Percentiles rank a stretch among this genome's conserved stretches.
Evolutionary conservation across 2,888 invertebrate genomes (phyloP).

Genomic region (Hermaeophaga mercurialis): DNA sequence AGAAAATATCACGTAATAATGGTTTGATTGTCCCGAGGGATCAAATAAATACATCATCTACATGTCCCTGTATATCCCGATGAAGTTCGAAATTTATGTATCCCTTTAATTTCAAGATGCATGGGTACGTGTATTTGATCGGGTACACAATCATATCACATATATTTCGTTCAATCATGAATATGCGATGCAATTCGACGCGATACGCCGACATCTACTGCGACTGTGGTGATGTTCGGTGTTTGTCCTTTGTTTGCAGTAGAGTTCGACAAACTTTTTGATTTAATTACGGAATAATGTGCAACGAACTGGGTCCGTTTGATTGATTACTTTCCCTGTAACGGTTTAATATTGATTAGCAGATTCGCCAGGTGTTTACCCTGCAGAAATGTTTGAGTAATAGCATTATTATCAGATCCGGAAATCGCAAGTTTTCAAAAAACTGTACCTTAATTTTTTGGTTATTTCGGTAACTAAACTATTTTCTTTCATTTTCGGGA

Average conservation of each 20-base stretch:
- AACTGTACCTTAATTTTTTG: no score
- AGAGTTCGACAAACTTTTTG: not conserved
- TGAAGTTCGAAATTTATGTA: constrained; percentile 35
- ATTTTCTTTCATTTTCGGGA: no score
- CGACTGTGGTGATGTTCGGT: not conserved
- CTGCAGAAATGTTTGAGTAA: no score
- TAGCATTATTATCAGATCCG: no score
- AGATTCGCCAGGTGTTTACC: no score
- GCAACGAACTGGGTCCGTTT: no score
- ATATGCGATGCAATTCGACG: constrained; percentile 20
- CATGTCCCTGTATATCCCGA: constrained; percentile 27
- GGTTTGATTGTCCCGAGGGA: constrained; percentile 56
- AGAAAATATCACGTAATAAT: constrained; percentile 47
- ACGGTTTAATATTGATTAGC: no score
- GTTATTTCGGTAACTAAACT: no score
- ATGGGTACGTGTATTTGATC: constrained; percentile 33
- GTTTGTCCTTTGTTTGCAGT: not conserved
- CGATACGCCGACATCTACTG: not conserved
- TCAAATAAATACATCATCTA: constrained; percentile 38
- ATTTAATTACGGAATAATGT: no score
- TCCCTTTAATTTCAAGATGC: constrained; percentile 36
- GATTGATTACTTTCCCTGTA: no score
- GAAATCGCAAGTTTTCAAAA: no score
- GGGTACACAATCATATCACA: constrained; percentile 20
- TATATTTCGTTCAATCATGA: constrained; percentile 23